A percentile compares a stretch with the other conserved stretches of the same genome.
Evolutionary conservation across 2,113 vertebrate genomes (phyloP).

Genomic region (Malurus alboscapulatus): DNA sequence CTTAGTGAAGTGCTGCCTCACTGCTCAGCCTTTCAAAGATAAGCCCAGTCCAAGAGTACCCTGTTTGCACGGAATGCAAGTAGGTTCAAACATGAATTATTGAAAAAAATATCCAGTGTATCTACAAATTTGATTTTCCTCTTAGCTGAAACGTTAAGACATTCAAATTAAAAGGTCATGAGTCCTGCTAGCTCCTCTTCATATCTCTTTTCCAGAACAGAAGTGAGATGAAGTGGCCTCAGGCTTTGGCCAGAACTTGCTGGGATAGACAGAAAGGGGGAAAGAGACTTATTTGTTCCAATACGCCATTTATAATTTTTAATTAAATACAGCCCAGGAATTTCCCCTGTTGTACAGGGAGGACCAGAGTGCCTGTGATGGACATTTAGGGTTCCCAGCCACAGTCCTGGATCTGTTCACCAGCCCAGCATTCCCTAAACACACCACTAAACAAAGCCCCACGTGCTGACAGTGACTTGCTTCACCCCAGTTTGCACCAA

Average conservation of each 20-base stretch:
- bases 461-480: neutral
- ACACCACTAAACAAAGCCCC: neutral
- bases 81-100: neutral
- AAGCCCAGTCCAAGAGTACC: neutral
- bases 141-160: neutral
- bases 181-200: neutral
- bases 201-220: neutral
- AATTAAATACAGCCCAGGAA: conserved; percentile 3
- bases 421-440: neutral
- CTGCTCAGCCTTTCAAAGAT: neutral
- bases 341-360: neutral
- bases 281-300: neutral
- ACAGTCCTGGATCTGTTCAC: neutral
- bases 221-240: neutral
- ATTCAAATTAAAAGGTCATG: neutral
- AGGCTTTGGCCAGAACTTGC: neutral
- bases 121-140: neutral
- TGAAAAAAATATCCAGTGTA: neutral
- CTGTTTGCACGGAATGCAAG: rapidly evolving
- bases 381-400: neutral
- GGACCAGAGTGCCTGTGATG: neutral
- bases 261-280: neutral
- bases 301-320: neutral
- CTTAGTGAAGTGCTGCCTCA: neutral
- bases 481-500: neutral